These are phyloP conservation scores for Cephus pygmeus DNA, from an alignment of 2,888 invertebrate species.

Conservation along the genomic window DNA sequence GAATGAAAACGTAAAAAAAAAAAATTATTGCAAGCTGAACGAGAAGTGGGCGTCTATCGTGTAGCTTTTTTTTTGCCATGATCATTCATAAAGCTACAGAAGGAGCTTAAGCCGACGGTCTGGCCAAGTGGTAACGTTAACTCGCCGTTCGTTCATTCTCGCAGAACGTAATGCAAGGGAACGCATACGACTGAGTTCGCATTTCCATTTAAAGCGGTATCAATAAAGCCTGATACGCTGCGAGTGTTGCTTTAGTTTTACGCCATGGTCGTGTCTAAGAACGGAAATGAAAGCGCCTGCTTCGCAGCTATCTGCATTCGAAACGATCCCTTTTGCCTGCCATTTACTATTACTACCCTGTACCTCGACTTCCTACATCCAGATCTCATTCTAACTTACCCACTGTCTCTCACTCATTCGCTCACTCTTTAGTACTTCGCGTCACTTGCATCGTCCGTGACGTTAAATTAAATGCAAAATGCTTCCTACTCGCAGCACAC, in stretches of 20 bases:
- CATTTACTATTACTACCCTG: slow-evolving; percentile 21
- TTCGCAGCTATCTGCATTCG: slow-evolving; percentile 30
- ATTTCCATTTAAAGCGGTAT: slow-evolving; percentile 27
- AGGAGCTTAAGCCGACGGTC: background rate
- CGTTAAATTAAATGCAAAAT: slow-evolving; percentile 2
- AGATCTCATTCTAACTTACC: background rate
- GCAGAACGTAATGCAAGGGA: background rate
- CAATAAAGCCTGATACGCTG: slow-evolving; percentile 15
- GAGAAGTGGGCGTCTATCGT: no score
- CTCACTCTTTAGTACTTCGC: background rate
- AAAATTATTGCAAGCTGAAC: no score
- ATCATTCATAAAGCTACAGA: background rate
- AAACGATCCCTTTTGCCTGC: slow-evolving; percentile 25
- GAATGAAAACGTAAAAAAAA: no score
- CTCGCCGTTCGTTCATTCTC: background rate
- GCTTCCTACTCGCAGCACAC: background rate
- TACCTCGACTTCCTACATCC: background rate
- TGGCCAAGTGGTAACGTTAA: background rate
- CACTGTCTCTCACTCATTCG: background rate
- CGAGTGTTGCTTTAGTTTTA: slow-evolving; percentile 16
- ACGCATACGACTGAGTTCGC: slow-evolving; percentile 6
- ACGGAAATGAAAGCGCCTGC: slow-evolving; percentile 28
- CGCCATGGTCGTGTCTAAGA: slow-evolving; percentile 23
- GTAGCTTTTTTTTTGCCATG: background rate
- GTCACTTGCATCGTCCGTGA: background rate